phyloP scores from a whole-genome alignment of 1,140 invertebrate genomes.

The Bombyx mandarina region DNA sequence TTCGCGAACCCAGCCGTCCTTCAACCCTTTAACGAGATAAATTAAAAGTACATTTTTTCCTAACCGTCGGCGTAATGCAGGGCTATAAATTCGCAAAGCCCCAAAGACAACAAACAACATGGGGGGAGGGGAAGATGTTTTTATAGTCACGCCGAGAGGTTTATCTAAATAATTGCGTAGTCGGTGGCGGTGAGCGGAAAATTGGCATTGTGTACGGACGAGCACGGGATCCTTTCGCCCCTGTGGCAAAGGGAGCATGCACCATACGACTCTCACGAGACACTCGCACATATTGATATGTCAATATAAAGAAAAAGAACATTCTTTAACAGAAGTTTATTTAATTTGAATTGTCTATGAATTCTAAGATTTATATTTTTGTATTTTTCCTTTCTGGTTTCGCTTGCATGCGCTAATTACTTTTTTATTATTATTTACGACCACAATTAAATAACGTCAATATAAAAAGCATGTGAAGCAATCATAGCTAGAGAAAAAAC shows the following conservation, averaged over 20 bases:
- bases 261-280: slow-evolving; percentile 12
- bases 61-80: slow-evolving; percentile 58
- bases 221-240: slow-evolving; percentile 15
- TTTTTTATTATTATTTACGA: slow-evolving; percentile 14
- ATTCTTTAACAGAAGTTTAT: neutral
- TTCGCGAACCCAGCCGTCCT: slow-evolving; percentile 62
- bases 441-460: slow-evolving; percentile 7
- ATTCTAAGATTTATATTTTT: neutral
- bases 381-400: neutral
- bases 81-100: slow-evolving; percentile 66
- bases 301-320: slow-evolving; percentile 8
- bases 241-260: slow-evolving; percentile 19
- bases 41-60: slow-evolving; percentile 70
- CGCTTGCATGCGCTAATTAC: slow-evolving; percentile 5
- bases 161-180: slow-evolving; percentile 70
- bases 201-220: slow-evolving; percentile 53
- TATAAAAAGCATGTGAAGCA: too few species aligned
- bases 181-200: slow-evolving; percentile 67
- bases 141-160: slow-evolving; percentile 68
- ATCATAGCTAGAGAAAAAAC: too few species aligned
- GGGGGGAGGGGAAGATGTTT: slow-evolving; percentile 62
- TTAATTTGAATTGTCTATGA: too few species aligned
- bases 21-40: slow-evolving; percentile 71
- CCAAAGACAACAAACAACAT: slow-evolving; percentile 60
- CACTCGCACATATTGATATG: slow-evolving; percentile 12